Evolutionary conservation across 1,140 invertebrate genomes (phyloP).

Genomic region (Drosophila lacertosa): DNA sequence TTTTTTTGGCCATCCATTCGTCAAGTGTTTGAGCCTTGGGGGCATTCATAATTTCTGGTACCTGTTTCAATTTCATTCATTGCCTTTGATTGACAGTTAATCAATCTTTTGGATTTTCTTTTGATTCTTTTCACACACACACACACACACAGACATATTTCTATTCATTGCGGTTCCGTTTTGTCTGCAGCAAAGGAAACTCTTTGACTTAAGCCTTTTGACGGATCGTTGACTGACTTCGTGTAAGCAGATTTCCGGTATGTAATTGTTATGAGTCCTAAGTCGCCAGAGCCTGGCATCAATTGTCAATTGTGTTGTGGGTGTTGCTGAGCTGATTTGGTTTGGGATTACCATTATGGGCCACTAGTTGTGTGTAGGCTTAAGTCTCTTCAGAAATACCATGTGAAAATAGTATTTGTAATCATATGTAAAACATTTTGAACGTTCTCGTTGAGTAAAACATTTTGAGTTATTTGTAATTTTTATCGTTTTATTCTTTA

Average conservation of each 20-base stretch:
- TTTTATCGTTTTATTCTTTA: constrained; percentile 73
- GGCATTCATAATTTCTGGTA: constrained; percentile 71
- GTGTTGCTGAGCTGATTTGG: constrained; percentile 57
- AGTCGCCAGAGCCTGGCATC: constrained; percentile 36
- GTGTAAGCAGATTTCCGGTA: constrained; percentile 75
- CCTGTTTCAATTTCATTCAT: constrained; percentile 74
- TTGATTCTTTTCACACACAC: constrained; percentile 75
- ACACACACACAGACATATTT: no score
- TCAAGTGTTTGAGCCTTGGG: constrained; percentile 33
- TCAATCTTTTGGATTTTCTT: constrained; percentile 72
- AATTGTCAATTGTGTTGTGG: constrained; percentile 53
- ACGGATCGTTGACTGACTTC: constrained; percentile 70
- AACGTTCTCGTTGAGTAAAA: no score
- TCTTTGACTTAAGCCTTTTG: constrained; percentile 76
- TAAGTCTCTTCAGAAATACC: background rate
- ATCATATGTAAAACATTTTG: background rate
- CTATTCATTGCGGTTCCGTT: constrained; percentile 58
- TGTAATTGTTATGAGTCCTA: constrained; percentile 71
- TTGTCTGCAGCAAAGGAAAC: constrained; percentile 48
- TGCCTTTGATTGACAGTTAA: constrained; percentile 74
- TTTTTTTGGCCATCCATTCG: background rate
- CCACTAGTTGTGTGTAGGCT: constrained; percentile 3
- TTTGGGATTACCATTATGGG: constrained; percentile 5
- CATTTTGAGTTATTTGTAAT: constrained; percentile 29
- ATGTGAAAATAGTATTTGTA: no score